These are phyloP conservation scores for Falco columbarius DNA, from an alignment of 2,797 vertebrate species.

Conservation along the genomic window DNA sequence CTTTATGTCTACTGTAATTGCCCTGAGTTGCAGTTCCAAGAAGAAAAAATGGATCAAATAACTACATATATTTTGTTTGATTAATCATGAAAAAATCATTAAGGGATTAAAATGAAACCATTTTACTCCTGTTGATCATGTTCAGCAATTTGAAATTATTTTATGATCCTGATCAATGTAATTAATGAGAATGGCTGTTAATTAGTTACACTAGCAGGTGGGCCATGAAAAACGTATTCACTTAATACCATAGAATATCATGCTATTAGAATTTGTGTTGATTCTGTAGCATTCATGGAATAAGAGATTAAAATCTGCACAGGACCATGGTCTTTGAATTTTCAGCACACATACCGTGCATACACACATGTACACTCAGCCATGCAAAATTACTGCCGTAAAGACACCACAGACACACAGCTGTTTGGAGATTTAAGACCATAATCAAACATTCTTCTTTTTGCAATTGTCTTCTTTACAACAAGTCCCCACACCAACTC, in stretches of 20 bases:
- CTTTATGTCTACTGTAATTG: slow-evolving; percentile 74
- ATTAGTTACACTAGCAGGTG: slow-evolving; percentile 82
- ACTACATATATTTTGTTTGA: slow-evolving; percentile 77
- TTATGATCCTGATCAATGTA: slow-evolving; percentile 83
- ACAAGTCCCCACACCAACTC: background rate
- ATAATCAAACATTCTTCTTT: background rate
- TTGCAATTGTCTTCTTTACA: background rate
- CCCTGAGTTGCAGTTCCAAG: slow-evolving; percentile 63
- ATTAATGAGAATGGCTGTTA: slow-evolving; percentile 81
- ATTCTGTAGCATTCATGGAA: slow-evolving; percentile 3
- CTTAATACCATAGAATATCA: slow-evolving; percentile 64
- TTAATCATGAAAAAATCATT: slow-evolving; percentile 81
- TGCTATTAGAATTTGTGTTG: background rate
- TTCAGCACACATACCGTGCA: background rate
- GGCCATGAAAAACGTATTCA: slow-evolving; percentile 70
- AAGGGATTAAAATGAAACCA: slow-evolving; percentile 77
- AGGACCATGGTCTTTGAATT: background rate
- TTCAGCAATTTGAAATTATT: slow-evolving; percentile 79
- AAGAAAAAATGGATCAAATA: slow-evolving; percentile 73
- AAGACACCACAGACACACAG: background rate
- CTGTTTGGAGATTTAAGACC: background rate
- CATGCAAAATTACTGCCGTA: background rate
- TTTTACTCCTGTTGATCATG: slow-evolving; percentile 78
- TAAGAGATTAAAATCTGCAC: background rate
- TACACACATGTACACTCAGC: background rate